Base-by-base conservation (phyloP, 2,888 invertebrate species). In the Drosophila tripunctata region DNA sequence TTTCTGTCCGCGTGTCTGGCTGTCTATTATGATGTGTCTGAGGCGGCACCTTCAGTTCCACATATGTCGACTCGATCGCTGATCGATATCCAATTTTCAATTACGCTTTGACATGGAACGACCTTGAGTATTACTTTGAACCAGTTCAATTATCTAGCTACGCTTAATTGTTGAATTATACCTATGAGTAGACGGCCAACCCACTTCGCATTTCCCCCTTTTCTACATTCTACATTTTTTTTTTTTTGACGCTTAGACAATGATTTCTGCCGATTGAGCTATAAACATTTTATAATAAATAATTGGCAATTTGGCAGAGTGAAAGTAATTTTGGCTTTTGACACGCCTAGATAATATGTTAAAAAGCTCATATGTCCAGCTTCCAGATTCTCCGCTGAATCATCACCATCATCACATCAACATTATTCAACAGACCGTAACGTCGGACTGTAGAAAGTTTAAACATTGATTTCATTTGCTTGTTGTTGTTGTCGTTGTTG, bases 51-150 rank as follows among this genome's bases (percentile, higher is more conserved):
- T 65, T 67, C 45, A 67, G 68, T 38, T 58, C 63, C 65, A 65
- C 68, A 79, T 79, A 63, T 76, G 77, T 56, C 14, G 14, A 44
- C 68, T 48, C n/a, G 79, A 73, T 58, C 51, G 33, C 38, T 21
- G 15, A 17, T 54, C 67, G 64, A 78, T 77, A 72, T 61, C 36
- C 65, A 71, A 71, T 78, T 76, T 74, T 63, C 48, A 67, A 67
- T 64, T 76, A 41, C 41, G 61, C 84, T 67, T 57, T 80, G 83
- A 63, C 71, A 71, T 50, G 87, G 78, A 80, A 81, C 87, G 81
- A 86, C 81, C 81, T 81, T 81, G 81, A 69, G 75, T 12, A n/a
- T n/a, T n/a, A 40, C 56, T 19, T 19, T 8, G 17, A 38, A 69
- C 75, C 75, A 63, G 66, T 69, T 78, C 75, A 80, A 70, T 80